Evolutionary conservation across 2,797 vertebrate species (phyloP).

Genomic region (Coccyzus lansbergi): DNA sequence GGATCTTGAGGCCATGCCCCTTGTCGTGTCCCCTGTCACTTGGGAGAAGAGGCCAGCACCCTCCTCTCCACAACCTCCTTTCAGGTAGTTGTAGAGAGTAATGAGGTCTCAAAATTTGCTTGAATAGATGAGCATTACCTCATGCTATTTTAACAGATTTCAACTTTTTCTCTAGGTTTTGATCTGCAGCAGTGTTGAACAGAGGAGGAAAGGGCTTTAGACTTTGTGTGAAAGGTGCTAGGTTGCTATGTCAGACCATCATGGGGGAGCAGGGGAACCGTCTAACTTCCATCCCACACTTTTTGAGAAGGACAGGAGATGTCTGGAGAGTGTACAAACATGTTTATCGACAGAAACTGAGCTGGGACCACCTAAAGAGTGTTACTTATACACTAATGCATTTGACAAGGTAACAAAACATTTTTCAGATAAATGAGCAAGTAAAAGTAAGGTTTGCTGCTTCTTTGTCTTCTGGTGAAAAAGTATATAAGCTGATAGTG

Average conservation of each 20-base stretch:
- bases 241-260: neutral
- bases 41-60: no score
- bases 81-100: no score
- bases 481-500: rapidly evolving
- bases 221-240: neutral
- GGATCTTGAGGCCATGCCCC: no score
- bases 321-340: constrained; percentile 65
- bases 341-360: constrained; percentile 73
- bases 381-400: constrained; percentile 65
- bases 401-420: constrained; percentile 76
- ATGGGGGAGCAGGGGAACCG: neutral
- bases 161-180: neutral
- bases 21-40: no score
- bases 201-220: neutral
- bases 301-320: constrained; percentile 62
- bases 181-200: neutral
- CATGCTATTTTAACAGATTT: neutral
- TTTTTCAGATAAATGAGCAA: neutral
- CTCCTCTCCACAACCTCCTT: no score
- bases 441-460: no score
- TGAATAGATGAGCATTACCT: neutral
- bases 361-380: constrained; percentile 68
- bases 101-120: no score
- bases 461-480: neutral
- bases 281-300: constrained; percentile 23